These are phyloP conservation scores for Holacanthus passer DNA, from an alignment of 2,113 vertebrate genomes.

Conservation along the genomic window DNA sequence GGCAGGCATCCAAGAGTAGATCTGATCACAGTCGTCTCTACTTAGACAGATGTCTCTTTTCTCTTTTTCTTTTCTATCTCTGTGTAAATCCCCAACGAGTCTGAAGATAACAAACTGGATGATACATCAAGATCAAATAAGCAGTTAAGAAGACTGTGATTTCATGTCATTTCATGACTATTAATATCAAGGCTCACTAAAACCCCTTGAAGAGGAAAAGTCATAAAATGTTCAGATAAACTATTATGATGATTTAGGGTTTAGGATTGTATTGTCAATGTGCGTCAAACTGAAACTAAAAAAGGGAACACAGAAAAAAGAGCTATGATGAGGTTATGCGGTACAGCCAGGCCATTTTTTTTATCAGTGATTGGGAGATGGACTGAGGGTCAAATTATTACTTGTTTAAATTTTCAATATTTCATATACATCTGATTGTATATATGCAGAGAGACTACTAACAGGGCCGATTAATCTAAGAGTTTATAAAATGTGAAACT, in stretches of 20 bases:
- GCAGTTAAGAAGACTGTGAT: neutral
- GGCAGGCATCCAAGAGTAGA: neutral
- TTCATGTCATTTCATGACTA: slow-evolving; percentile 12
- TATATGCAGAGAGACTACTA: neutral
- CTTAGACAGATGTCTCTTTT: neutral
- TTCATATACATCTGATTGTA: neutral
- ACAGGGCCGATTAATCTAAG: neutral
- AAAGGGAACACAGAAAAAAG: neutral
- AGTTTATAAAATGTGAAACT: too few species aligned
- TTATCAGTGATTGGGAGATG: neutral
- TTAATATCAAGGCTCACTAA: slow-evolving; percentile 8
- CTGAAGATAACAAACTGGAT: slow-evolving; percentile 1
- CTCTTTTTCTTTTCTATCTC: neutral
- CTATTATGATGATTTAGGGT: neutral
- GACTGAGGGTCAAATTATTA: neutral
- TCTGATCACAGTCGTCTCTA: neutral
- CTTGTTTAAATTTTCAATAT: neutral
- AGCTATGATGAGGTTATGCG: neutral
- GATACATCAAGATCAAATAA: slow-evolving; percentile 11
- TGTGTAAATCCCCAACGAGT: neutral
- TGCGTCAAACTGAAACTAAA: neutral
- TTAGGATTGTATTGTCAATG: neutral
- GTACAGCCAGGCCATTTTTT: neutral
- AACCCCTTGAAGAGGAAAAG: neutral
- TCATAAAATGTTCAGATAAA: slow-evolving; percentile 1